These are phyloP conservation scores for Megalurothrips usitatus DNA, from an alignment of 2,888 invertebrate genomes.

Conservation along the genomic window DNA sequence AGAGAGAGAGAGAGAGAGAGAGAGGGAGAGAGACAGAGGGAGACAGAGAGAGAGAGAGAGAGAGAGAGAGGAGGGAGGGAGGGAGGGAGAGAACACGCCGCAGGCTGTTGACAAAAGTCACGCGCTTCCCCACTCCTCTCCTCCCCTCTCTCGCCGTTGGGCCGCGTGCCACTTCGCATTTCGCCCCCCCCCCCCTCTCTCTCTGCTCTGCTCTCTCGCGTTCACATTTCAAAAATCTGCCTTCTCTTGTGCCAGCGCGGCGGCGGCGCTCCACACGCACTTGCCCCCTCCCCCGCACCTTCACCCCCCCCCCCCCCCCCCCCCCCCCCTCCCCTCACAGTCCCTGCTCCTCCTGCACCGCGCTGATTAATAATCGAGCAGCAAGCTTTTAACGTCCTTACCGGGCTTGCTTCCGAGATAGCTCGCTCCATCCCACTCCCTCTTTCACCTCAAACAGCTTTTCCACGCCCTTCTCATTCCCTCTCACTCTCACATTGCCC, in stretches of 20 bases:
- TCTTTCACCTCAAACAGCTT: background rate
- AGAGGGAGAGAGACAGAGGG: background rate
- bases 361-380: conserved; percentile 36
- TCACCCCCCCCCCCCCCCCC: background rate
- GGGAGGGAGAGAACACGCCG: background rate
- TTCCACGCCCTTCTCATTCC: background rate
- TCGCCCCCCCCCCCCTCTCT: no score
- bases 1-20: background rate
- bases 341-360: background rate
- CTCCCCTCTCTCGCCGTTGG: no score
- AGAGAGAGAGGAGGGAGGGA: background rate
- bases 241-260: no score
- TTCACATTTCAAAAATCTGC: no score
- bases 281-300: no score
- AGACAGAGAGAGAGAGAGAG: background rate
- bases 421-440: background rate
- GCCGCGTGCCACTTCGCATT: no score
- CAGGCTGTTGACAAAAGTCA: conserved; percentile 4
- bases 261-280: no score
- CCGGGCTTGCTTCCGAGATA: conserved; percentile 8
- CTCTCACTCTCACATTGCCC: background rate
- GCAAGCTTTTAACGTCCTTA: conserved; percentile 39
- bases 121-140: background rate
- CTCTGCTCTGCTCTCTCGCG: no score
- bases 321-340: background rate